phyloP scores from a whole-genome alignment of 2,888 invertebrate species.

The Kuschelorhynchus macadamiae region DNA sequence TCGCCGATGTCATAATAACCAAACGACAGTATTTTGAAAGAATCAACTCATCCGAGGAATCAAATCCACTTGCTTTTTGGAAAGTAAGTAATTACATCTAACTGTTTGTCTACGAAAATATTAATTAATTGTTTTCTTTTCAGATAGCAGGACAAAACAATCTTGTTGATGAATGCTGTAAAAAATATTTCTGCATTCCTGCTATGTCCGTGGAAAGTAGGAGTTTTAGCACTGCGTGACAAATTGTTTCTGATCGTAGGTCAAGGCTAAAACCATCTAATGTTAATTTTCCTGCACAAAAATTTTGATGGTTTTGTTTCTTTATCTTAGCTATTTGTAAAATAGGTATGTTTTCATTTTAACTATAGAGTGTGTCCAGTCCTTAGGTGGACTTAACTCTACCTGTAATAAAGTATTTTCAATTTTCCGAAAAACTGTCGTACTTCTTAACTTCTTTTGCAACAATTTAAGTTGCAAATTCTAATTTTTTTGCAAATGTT shows the following conservation, averaged over 20 bases:
- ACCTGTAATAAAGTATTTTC: no score
- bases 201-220: no score
- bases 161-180: neutral
- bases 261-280: neutral
- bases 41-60: slow-evolving; percentile 19
- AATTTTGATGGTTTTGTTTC: no score
- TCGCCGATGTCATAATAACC: slow-evolving; percentile 37
- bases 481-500: no score
- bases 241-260: neutral
- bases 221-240: no score
- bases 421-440: no score
- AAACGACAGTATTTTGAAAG: slow-evolving; percentile 42
- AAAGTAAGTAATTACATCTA: slow-evolving; percentile 32
- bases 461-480: no score
- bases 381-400: no score
- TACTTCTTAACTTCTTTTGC: no score
- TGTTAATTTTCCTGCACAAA: slow-evolving; percentile 10
- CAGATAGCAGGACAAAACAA: slow-evolving; percentile 24
- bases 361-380: no score
- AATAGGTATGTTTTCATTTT: no score
- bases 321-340: no score
- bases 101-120: neutral
- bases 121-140: slow-evolving; percentile 1
- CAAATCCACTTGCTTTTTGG: slow-evolving; percentile 44
- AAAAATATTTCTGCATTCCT: neutral